These are phyloP conservation scores for Rhabdophis nuchalis DNA, from an alignment of 2,797 vertebrate species.

Conservation along the genomic window DNA sequence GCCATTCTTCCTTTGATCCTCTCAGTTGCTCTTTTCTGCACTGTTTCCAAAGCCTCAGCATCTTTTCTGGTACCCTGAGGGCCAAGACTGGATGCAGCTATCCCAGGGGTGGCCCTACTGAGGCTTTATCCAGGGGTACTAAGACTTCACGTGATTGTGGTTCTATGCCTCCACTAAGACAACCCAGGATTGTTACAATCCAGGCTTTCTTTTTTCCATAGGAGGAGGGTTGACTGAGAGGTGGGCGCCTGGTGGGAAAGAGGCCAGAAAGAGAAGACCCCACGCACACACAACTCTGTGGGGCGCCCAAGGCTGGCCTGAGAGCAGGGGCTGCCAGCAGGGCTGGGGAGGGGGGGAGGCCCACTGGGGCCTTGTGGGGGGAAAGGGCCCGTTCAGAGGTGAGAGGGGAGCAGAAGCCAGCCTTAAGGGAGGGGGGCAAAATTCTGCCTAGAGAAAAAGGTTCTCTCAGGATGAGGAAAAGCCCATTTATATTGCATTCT, in stretches of 20 bases:
- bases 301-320: neutral
- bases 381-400: neutral
- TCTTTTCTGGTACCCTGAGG: neutral
- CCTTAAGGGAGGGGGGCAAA: fast-evolving
- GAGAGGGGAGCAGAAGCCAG: neutral
- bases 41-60: neutral
- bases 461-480: neutral
- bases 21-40: too few species aligned
- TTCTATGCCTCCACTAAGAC: neutral
- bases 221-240: neutral
- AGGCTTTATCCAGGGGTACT: neutral
- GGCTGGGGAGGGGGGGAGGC: neutral
- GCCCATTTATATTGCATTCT: neutral
- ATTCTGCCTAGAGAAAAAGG: neutral
- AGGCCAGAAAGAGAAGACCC: neutral
- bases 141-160: neutral
- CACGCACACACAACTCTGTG: neutral
- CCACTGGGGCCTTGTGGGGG: neutral
- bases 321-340: neutral
- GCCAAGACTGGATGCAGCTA: neutral
- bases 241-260: neutral
- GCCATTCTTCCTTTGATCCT: neutral
- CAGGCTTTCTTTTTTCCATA: neutral
- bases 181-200: neutral
- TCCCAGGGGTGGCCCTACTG: neutral